These are phyloP conservation scores for Hypanus sabinus DNA, from an alignment of 2,113 vertebrate species.

Conservation along the genomic window DNA sequence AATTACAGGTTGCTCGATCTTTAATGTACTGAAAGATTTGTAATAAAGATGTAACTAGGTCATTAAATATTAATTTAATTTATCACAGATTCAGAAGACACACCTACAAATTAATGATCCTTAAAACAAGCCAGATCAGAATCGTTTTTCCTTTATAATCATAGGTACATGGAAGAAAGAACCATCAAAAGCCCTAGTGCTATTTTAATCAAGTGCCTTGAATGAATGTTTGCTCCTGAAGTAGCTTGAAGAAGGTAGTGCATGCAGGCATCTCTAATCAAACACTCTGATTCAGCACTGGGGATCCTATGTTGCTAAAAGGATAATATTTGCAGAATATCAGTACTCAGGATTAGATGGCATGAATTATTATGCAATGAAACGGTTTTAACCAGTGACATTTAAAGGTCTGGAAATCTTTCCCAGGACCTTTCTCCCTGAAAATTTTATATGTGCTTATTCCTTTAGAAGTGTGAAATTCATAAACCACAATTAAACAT, in stretches of 20 bases:
- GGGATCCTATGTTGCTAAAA: neutral
- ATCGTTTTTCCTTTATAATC: neutral
- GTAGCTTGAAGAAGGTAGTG: neutral
- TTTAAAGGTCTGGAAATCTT: neutral
- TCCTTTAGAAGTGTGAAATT: neutral
- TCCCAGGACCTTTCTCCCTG: neutral
- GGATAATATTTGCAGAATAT: neutral
- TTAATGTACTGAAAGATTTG: neutral
- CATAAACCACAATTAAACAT: neutral
- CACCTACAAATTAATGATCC: conserved; percentile 5
- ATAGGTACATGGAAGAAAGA: neutral
- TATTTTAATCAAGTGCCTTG: neutral
- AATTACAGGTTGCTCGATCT: neutral
- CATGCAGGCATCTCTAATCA: neutral
- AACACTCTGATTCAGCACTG: neutral
- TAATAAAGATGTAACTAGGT: neutral
- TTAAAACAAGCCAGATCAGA: neutral
- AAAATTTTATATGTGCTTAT: neutral
- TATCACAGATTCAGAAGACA: neutral
- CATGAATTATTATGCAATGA: neutral
- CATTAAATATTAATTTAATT: neutral
- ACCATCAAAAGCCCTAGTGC: neutral
- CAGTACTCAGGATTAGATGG: neutral
- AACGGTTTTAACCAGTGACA: neutral
- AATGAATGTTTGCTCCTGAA: neutral